These are phyloP conservation scores for Torymus aiolomorphi DNA, from an alignment of 2,888 invertebrate genomes.

Conservation along the genomic window DNA sequence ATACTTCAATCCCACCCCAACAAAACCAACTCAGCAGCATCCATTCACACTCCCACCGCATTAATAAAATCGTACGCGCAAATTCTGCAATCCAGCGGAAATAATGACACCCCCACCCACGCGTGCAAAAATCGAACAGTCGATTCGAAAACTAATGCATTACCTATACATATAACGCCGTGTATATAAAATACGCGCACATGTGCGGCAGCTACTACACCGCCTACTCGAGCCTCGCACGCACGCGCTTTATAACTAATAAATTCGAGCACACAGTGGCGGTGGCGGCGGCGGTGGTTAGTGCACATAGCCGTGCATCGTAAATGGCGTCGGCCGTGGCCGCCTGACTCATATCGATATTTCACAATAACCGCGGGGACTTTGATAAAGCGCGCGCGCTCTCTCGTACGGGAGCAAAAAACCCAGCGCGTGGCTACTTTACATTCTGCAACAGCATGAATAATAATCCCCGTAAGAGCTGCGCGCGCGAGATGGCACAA, in stretches of 20 bases:
- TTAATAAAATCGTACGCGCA: background rate
- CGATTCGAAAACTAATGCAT: slow-evolving; percentile 7
- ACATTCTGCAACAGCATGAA: too few species aligned
- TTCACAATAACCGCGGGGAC: slow-evolving; percentile 23
- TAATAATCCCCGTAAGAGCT: too few species aligned
- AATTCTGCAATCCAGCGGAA: too few species aligned
- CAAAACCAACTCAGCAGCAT: too few species aligned
- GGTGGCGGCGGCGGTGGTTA: background rate
- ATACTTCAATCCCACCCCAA: too few species aligned
- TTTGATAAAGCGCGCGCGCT: slow-evolving; percentile 15
- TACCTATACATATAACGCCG: background rate
- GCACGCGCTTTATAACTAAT: slow-evolving; percentile 40
- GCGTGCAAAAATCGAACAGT: background rate
- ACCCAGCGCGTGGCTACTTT: too few species aligned
- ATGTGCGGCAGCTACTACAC: background rate
- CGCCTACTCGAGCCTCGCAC: background rate
- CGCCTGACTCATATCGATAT: slow-evolving; percentile 41
- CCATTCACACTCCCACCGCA: background rate
- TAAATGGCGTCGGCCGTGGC: background rate
- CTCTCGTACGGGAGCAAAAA: too few species aligned
- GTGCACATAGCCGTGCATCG: slow-evolving; percentile 18
- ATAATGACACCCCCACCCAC: background rate
- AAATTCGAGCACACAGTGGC: slow-evolving; percentile 17
- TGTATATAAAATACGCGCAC: background rate
- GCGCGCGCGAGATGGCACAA: too few species aligned